Evolutionary conservation across 2,797 vertebrate species (phyloP).

Genomic region (Phaenicophaeus curvirostris): DNA sequence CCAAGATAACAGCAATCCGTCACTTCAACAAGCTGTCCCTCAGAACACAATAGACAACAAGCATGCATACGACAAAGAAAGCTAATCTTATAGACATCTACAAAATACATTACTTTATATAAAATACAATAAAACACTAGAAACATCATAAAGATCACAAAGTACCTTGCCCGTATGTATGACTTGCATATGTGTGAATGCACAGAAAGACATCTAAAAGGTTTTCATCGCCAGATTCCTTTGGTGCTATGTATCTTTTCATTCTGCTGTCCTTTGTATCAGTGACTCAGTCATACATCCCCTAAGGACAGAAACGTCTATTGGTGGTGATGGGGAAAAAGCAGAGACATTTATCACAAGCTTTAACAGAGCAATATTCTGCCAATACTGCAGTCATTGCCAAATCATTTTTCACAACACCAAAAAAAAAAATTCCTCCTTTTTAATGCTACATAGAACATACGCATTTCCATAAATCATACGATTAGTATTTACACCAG

Average conservation of each 20-base stretch:
- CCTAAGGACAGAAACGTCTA: neutral
- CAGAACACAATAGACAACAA: neutral
- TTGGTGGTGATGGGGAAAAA: neutral
- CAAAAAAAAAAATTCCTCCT: neutral
- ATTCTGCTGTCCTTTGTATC: neutral
- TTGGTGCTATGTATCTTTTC: neutral
- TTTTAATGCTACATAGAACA: neutral
- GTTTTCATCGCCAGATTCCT: neutral
- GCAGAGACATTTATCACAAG: neutral
- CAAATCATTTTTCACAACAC: neutral
- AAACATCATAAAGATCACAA: neutral
- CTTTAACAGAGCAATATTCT: neutral
- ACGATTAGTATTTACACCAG: neutral
- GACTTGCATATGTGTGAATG: neutral
- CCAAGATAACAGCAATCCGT: neutral
- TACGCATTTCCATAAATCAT: neutral
- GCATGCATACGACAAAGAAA: neutral
- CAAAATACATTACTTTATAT: neutral
- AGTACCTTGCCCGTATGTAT: slow-evolving; percentile 24
- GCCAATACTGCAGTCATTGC: slow-evolving; percentile 5
- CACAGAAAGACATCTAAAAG: neutral
- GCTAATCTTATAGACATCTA: neutral
- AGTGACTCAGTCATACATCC: slow-evolving; percentile 3
- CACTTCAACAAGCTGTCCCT: neutral
- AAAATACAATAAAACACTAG: neutral